Base-by-base conservation (phyloP, 2,888 invertebrate genomes). In the Thymelicus acteon region DNA sequence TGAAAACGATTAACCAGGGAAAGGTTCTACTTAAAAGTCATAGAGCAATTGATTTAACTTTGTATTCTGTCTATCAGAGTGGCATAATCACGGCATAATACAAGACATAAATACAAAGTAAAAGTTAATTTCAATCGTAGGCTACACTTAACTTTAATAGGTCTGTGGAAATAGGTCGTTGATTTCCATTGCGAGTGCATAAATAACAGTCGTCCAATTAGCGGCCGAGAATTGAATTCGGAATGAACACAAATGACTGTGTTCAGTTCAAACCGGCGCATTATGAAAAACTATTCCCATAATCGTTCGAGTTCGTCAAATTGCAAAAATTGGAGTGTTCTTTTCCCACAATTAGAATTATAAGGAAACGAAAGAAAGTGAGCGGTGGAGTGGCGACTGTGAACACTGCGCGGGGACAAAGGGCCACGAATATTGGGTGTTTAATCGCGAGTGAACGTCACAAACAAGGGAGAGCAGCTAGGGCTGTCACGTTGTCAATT, bases 291-390 rank as follows among this genome's bases (percentile, higher is more conserved):
- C 81, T 77, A 82, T 88, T 91, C 90, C 85, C 90, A 91, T 88
- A 89, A 88, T 86, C 80, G 84, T 80, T 86, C 80, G 84, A 79
- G 78, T 63, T 75, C 77, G 76, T 77, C 79, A 83, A 80, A 84
- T 85, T 85, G 84, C 83, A 85, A 86, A 85, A 86, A 85, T 84
- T 84, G 75, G 77, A 87, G 85, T 87, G 85, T 83, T 86, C 88
- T 83, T 83, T 87, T 88, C 87, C 89, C 92, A 92, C 92, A 92
- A 91, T 91, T 88, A 86, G 72, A 73, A 74, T 76, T 74, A 73
- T 76, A 79, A 82, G 83, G 81, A 82, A 84, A 82, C 83, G 81
- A 84, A 82, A 80, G 76, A 81, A 80, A 79, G 80, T 76, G 79
- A 82, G 80, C 84, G 82, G 82, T 87, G 81, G 87, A 90, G 89